Evolutionary conservation across 1,140 invertebrate genomes (phyloP), one percentile per base, ranked within the genome.

Genomic region (Drosophila mauritiana): DNA sequence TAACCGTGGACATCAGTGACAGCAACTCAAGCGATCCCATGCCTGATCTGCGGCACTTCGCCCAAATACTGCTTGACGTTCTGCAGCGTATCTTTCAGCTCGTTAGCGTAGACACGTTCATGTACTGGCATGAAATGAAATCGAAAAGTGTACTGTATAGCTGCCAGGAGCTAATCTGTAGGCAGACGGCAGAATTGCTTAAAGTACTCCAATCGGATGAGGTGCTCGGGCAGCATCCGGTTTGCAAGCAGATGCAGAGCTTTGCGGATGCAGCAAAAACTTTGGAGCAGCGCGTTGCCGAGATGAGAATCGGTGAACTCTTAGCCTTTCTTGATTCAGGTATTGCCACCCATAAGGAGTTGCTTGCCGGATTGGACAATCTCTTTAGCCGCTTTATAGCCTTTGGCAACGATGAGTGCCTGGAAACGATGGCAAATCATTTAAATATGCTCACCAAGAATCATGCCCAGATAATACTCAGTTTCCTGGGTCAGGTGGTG

Each of bases 341-440:
- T 31, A 22, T 22, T 0, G 25, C 40, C 0, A 42, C 3, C 10
- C 17, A 59, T 0, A 13, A 78, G 13, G 48, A 73, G 17, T 3
- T 76, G 51, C 36, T 49, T 2, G 46, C 51, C 4, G 79, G 40
- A 0, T 42, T 91, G 0, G 51, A 78, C 10, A 58, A 82, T 40
- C 55, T 91, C 5, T 56, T 91, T 10, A 52, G 52, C 20, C 82
- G 52, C 11, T 53, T 39, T 7, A 72, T 84, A 17, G 53, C 74
- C 6, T 69, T 85, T 11, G 83, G 79, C 10, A 91, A 64, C 36
- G 80, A 84, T 0, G 91, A 92, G 64, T 92, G 91, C 43, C 40
- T 92, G 15, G 68, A 80, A 15, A 70, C 78, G 0, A 74, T 92
- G 34, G 25, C 46, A 3, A 51, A 55, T 5, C 62, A 89, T 42